Evolutionary conservation across 2,888 invertebrate species (phyloP).

Genomic region (Cataglyphis cursor): DNA sequence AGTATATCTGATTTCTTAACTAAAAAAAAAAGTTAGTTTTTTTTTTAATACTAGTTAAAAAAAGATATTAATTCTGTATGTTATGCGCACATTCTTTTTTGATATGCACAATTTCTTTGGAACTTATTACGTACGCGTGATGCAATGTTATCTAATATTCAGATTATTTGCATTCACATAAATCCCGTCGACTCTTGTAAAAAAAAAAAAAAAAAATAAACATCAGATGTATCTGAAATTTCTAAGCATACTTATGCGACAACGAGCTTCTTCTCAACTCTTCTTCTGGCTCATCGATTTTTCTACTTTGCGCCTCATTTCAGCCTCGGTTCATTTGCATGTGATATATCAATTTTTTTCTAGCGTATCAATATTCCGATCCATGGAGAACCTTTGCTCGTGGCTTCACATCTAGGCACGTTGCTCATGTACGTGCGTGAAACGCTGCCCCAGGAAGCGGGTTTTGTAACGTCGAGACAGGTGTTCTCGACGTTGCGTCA

Average conservation of each 20-base stretch:
- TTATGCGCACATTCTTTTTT: neutral
- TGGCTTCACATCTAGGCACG: conserved; percentile 18
- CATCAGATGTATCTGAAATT: neutral
- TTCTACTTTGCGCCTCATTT: neutral
- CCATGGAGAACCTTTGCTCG: conserved; percentile 29
- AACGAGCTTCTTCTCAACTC: neutral
- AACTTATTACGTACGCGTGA: neutral
- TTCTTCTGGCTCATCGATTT: neutral
- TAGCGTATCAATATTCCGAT: conserved; percentile 23
- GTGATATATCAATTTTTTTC: conserved; percentile 44
- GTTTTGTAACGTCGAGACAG: conserved; percentile 81
- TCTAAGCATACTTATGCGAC: neutral
- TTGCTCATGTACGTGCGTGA: conserved; percentile 24
- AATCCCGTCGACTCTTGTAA: neutral
- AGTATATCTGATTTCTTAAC: neutral
- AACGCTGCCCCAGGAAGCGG: conserved; percentile 68
- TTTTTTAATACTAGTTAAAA: neutral
- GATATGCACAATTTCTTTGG: neutral
- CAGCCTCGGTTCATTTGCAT: conserved; percentile 4
- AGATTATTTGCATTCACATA: conserved; percentile 12
- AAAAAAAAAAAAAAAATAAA: neutral
- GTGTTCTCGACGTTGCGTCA: conserved; percentile 80
- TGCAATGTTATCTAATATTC: neutral
- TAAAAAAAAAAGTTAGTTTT: neutral
- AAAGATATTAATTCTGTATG: neutral